These are phyloP conservation scores for Catocala sponsa DNA, from an alignment of 2,888 invertebrate genomes.

Conservation along the genomic window DNA sequence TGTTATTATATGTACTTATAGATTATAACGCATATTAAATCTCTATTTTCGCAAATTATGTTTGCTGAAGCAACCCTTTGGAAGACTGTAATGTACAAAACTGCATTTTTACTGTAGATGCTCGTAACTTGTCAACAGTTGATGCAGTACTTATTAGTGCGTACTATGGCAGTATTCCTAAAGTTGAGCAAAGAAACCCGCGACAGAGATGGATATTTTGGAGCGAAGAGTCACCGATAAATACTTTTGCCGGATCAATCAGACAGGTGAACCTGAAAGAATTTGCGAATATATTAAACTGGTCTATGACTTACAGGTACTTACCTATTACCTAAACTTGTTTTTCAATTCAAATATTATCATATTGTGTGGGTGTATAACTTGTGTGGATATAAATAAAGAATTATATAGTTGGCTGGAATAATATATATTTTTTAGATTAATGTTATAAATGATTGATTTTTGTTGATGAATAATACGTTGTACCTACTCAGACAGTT, in stretches of 20 bases:
- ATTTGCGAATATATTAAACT: slow-evolving; percentile 90
- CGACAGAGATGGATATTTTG: slow-evolving; percentile 91
- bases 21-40: no score
- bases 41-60: not conserved
- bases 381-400: no score
- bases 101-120: slow-evolving; percentile 88
- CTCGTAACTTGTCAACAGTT: slow-evolving; percentile 77
- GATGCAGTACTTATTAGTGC: slow-evolving; percentile 89
- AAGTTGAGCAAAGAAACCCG: slow-evolving; percentile 56
- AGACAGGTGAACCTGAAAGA: slow-evolving; percentile 65
- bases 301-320: slow-evolving; percentile 91
- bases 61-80: slow-evolving; percentile 85
- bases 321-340: no score
- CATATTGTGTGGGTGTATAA: no score
- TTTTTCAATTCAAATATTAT: slow-evolving; percentile 4
- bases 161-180: slow-evolving; percentile 73
- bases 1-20: no score
- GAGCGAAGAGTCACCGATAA: slow-evolving; percentile 90
- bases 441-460: no score
- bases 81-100: slow-evolving; percentile 88
- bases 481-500: no score
- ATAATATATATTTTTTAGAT: no score
- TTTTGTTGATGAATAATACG: no score
- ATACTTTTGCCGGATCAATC: slow-evolving; percentile 83
- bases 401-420: no score